Percentiles rank a stretch among this genome's conserved stretches.
Evolutionary conservation across 2,113 vertebrate genomes (phyloP).

Genomic region (Actinemys pallida): DNA sequence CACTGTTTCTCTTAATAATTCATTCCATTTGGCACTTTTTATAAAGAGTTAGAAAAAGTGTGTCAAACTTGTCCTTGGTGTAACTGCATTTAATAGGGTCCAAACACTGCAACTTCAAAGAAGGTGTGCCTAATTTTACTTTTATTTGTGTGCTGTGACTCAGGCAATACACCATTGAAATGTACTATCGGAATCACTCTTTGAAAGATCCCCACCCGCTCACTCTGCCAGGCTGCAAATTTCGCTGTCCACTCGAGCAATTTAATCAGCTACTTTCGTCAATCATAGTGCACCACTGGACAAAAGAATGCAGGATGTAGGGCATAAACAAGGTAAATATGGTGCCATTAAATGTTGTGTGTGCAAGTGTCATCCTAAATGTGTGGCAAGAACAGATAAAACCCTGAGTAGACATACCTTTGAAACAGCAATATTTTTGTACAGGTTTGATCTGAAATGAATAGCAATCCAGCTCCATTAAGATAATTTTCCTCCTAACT

Average conservation of each 20-base stretch:
- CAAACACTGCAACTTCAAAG: neutral
- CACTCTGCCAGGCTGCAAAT: conserved; percentile 84
- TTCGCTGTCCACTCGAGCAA: conserved; percentile 81
- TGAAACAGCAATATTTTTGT: neutral
- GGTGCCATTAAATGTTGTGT: neutral
- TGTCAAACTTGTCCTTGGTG: neutral
- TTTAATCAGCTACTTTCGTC: conserved; percentile 83
- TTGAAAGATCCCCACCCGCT: conserved; percentile 79
- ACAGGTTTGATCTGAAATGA: neutral
- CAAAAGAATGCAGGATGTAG: conserved; percentile 78
- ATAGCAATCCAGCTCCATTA: neutral
- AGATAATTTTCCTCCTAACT: neutral
- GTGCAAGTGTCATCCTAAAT: neutral
- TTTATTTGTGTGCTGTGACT: neutral
- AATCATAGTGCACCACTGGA: conserved; percentile 80
- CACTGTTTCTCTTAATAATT: neutral
- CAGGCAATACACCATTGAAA: conserved; percentile 85
- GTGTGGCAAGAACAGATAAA: neutral
- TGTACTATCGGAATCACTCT: conserved; percentile 87
- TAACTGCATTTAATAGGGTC: neutral
- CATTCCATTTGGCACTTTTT: neutral
- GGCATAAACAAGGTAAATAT: conserved; percentile 65
- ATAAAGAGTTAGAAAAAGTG: neutral
- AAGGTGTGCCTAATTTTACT: neutral
- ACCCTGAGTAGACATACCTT: neutral